Evolutionary conservation across 2,113 vertebrate species (phyloP).

Genomic region (Pollachius pollachius): DNA sequence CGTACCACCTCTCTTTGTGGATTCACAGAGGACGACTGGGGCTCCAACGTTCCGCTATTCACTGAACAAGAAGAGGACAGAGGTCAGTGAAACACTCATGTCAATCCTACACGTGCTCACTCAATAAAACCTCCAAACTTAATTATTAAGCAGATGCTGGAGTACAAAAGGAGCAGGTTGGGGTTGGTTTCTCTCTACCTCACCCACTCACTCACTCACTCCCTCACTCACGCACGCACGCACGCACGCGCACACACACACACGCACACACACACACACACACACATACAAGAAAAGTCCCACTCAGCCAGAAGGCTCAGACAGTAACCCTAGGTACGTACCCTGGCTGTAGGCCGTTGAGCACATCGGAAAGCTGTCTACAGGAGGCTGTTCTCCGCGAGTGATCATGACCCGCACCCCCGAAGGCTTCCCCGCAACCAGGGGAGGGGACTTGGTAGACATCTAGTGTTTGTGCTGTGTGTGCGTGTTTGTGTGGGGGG

Average conservation of each 20-base stretch:
- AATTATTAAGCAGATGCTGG: not conserved
- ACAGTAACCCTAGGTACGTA: slow-evolving; percentile 12
- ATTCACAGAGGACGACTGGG: slow-evolving; percentile 22
- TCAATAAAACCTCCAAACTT: not conserved
- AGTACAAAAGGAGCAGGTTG: too few relatives aligned
- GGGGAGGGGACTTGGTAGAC: slow-evolving; percentile 29
- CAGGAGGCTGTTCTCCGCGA: slow-evolving; percentile 15
- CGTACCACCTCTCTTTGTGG: slow-evolving; percentile 75
- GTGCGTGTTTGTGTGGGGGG: not conserved
- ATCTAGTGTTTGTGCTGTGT: slow-evolving; percentile 35
- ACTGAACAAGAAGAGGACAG: slow-evolving; percentile 45
- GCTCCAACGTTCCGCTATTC: slow-evolving; percentile 31
- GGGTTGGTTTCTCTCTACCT: too few relatives aligned
- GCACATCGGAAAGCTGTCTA: not conserved
- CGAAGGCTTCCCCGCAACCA: slow-evolving; percentile 40
- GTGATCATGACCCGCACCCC: slow-evolving; percentile 41
- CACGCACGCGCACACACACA: too few relatives aligned
- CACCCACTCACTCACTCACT: too few relatives aligned
- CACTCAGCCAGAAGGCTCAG: too few relatives aligned
- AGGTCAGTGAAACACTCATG: not conserved
- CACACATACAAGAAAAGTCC: too few relatives aligned
- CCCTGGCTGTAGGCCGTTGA: slow-evolving; percentile 22
- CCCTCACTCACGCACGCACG: too few relatives aligned
- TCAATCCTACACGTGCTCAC: not conserved
- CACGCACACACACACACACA: too few relatives aligned